These are phyloP conservation scores for Carassius carassius DNA, from an alignment of 2,113 vertebrate species.

Conservation along the genomic window DNA sequence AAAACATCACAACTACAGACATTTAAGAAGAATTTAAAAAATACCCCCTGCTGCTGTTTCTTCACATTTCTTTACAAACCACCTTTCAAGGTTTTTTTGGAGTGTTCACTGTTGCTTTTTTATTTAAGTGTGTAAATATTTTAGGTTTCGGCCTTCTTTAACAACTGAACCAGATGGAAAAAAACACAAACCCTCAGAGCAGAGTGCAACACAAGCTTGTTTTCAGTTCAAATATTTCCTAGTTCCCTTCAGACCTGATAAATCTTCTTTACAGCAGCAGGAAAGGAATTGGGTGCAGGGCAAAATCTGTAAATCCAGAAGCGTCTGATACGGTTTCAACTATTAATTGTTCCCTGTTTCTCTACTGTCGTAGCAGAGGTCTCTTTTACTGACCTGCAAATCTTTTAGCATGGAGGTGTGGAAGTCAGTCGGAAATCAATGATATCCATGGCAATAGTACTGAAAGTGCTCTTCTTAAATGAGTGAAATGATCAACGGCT, in stretches of 20 bases:
- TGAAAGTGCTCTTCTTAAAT: conserved; percentile 45
- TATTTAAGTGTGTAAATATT: conserved; percentile 10
- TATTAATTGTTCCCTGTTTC: conserved; percentile 51
- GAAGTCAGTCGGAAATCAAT: conserved; percentile 51
- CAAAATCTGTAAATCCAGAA: conserved; percentile 49
- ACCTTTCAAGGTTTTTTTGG: background rate
- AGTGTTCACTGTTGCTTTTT: conserved; percentile 2
- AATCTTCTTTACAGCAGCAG: conserved; percentile 57
- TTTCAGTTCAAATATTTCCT: conserved; percentile 54
- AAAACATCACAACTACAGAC: background rate
- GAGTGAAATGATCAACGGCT: conserved; percentile 44
- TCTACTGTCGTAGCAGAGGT: conserved; percentile 14
- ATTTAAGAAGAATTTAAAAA: conserved; percentile 4
- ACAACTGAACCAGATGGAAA: conserved; percentile 10
- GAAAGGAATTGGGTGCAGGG: conserved; percentile 44
- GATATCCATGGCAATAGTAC: conserved; percentile 49
- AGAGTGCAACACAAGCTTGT: conserved; percentile 28
- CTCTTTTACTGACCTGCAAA: conserved; percentile 44
- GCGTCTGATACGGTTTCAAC: conserved; percentile 40
- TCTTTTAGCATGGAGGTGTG: conserved; percentile 55
- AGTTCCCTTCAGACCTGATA: conserved; percentile 60
- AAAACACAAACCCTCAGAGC: background rate
- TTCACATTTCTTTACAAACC: background rate
- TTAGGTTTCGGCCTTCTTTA: conserved; percentile 8
- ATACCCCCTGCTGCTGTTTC: background rate